Percentiles rank a stretch among this genome's conserved stretches.
These are phyloP conservation scores for Spatulosminthurus flaviceps DNA, from an alignment of 2,888 invertebrate species.

Conservation along the genomic window DNA sequence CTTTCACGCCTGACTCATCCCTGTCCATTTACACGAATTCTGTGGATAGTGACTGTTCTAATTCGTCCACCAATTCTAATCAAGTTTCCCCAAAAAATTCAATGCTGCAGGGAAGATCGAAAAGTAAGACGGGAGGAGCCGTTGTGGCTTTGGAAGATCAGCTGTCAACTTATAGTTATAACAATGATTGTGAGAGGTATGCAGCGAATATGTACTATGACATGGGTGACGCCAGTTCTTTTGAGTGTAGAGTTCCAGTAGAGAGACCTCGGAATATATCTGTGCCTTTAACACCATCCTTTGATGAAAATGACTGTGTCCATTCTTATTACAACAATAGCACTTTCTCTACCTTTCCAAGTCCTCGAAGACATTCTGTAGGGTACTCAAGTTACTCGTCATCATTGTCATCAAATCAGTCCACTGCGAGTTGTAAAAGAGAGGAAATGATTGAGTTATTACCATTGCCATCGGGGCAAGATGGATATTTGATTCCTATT, in stretches of 20 bases:
- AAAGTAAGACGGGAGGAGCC: background rate
- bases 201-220: slow-evolving; percentile 62
- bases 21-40: slow-evolving; percentile 61
- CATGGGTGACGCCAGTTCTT: slow-evolving; percentile 51
- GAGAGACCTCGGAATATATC: slow-evolving; percentile 49
- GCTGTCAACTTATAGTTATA: slow-evolving; percentile 54
- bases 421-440: background rate
- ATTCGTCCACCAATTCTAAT: slow-evolving; percentile 55
- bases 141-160: slow-evolving; percentile 39
- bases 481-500: slow-evolving; percentile 61
- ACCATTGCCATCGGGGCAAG: slow-evolving; percentile 49
- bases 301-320: slow-evolving; percentile 40
- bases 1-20: slow-evolving; percentile 61
- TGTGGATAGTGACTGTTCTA: slow-evolving; percentile 56
- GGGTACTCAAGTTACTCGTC: slow-evolving; percentile 51
- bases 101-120: background rate
- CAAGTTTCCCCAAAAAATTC: slow-evolving; percentile 52
- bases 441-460: slow-evolving; percentile 45
- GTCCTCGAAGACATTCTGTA: slow-evolving; percentile 58
- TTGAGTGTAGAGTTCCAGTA: slow-evolving; percentile 45
- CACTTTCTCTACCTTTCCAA: slow-evolving; percentile 61
- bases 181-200: slow-evolving; percentile 57
- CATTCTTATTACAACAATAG: slow-evolving; percentile 58
- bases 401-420: slow-evolving; percentile 34
- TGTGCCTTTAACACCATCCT: slow-evolving; percentile 35